A percentile compares a stretch with the other conserved stretches of the same genome.
These are phyloP conservation scores for Clarias laeviceps DNA, from an alignment of 2,797 vertebrate species.

Conservation along the genomic window DNA sequence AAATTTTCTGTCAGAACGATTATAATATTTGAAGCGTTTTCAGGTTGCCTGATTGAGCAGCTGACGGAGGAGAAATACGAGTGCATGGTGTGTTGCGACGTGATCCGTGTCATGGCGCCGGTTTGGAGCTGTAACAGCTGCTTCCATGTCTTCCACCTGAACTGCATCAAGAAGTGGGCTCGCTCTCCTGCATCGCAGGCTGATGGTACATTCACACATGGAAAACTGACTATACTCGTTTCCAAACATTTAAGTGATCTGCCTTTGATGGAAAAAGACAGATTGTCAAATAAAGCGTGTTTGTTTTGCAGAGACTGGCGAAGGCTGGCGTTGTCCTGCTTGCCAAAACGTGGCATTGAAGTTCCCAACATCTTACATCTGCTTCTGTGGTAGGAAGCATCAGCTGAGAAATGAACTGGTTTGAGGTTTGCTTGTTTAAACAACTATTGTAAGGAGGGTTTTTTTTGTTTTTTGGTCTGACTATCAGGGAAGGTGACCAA, in stretches of 20 bases:
- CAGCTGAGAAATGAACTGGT: background rate
- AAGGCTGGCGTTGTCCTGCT: slow-evolving; percentile 96
- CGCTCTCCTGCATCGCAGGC: slow-evolving; percentile 94
- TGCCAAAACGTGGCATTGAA: slow-evolving; percentile 91
- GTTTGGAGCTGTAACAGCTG: slow-evolving; percentile 98
- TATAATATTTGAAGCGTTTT: background rate
- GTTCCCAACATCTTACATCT: slow-evolving; percentile 85
- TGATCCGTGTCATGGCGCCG: slow-evolving; percentile 85
- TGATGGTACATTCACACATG: slow-evolving; percentile 75
- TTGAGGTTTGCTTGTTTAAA: background rate
- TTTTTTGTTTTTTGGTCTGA: slow-evolving; percentile 7
- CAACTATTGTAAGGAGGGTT: background rate
- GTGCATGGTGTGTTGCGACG: slow-evolving; percentile 98
- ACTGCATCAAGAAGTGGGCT: slow-evolving; percentile 98
- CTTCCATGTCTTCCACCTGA: slow-evolving; percentile 96
- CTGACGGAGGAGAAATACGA: slow-evolving; percentile 96
- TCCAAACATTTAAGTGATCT: background rate
- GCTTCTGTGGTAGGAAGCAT: slow-evolving; percentile 90
- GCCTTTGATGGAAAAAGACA: background rate
- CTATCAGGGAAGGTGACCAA: slow-evolving; percentile 90
- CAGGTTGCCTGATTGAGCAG: slow-evolving; percentile 94
- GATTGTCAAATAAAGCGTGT: background rate
- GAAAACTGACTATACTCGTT: background rate
- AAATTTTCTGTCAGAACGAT: background rate
- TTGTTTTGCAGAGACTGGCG: slow-evolving; percentile 55